phyloP scores from a whole-genome alignment of 1,140 invertebrate species.

The Rhizoglyphus robini region DNA sequence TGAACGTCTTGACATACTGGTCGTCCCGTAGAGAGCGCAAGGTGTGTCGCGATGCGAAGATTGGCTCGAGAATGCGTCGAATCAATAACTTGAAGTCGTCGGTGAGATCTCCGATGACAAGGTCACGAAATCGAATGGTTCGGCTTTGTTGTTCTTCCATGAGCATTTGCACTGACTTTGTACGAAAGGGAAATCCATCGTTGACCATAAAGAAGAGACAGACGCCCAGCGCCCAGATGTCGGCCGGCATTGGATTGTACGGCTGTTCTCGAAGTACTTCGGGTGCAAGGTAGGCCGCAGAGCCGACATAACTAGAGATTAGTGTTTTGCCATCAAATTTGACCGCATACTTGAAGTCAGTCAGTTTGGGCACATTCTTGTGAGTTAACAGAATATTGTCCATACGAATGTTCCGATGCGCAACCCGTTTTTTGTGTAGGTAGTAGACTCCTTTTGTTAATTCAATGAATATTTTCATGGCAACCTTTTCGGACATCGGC shows the following conservation, averaged over 20 bases:
- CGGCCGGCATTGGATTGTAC: constrained; percentile 28
- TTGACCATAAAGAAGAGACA: constrained; percentile 5
- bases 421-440: constrained; percentile 45
- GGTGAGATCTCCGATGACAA: neutral
- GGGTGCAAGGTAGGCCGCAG: constrained; percentile 30
- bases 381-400: constrained; percentile 47
- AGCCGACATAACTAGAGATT: constrained; percentile 26
- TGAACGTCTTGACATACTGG: neutral
- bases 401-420: constrained; percentile 52
- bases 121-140: neutral
- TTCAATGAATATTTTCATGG: constrained; percentile 16
- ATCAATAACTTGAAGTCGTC: neutral
- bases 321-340: constrained; percentile 3
- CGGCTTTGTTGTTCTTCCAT: neutral
- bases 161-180: constrained; percentile 28
- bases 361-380: constrained; percentile 10
- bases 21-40: neutral
- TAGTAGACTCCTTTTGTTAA: constrained; percentile 15
- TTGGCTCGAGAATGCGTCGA: neutral
- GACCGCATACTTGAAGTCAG: constrained; percentile 19
- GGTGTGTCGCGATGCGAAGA: neutral
- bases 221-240: constrained; percentile 27
- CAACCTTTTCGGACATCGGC: constrained; percentile 3
- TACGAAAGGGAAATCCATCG: neutral
- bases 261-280: constrained; percentile 23